phyloP scores from a whole-genome alignment of 92 coral and sea anemone species.

The Bergia puertoricense region DNA sequence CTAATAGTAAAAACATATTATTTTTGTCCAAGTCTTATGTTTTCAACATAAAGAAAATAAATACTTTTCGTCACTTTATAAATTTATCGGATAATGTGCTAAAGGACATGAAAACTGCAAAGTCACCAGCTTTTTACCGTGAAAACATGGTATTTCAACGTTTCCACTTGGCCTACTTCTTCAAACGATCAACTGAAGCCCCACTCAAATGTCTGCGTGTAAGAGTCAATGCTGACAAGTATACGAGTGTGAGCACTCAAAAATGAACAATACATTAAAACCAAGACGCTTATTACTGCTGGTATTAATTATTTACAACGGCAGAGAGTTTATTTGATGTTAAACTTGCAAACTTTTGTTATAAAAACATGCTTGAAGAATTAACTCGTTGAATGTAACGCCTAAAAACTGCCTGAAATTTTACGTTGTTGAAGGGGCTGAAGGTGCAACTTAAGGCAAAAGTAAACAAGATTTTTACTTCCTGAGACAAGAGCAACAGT shows the following conservation, averaged over 20 bases:
- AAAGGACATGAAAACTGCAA: not conserved
- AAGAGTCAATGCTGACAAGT: not conserved
- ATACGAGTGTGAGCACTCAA: not conserved
- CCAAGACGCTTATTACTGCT: not conserved
- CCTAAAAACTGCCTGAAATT: constrained; percentile 1
- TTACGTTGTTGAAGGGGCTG: not conserved
- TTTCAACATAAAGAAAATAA: no score
- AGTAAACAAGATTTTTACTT: not conserved
- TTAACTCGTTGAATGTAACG: not conserved
- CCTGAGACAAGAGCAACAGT: constrained; percentile 6
- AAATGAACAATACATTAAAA: not conserved
- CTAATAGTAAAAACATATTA: not conserved
- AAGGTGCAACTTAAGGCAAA: not conserved
- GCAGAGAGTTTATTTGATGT: not conserved
- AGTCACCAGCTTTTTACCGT: not conserved
- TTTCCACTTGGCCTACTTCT: not conserved
- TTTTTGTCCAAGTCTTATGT: no score
- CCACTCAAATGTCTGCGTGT: not conserved
- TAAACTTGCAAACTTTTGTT: not conserved
- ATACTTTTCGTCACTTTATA: no score
- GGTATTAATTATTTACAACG: not conserved
- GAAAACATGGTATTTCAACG: not conserved
- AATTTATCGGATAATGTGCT: not conserved
- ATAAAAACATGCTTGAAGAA: not conserved
- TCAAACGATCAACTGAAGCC: not conserved